Base-by-base conservation (phyloP, 2,797 vertebrate species). In the Selene dorsalis region DNA sequence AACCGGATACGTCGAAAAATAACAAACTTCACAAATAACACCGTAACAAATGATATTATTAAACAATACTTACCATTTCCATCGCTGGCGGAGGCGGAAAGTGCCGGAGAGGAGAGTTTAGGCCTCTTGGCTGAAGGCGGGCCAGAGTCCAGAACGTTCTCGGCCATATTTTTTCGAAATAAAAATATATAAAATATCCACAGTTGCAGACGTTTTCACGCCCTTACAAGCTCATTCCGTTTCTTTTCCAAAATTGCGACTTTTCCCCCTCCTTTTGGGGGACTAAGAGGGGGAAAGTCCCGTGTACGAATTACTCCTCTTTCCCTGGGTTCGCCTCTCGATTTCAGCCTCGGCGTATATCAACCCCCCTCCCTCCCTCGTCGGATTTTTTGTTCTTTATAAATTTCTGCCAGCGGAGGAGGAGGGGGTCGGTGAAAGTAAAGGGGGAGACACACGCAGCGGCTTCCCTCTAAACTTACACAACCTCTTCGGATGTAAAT, bases 71-170 rank as follows among this genome's bases (percentile, higher is more conserved):
- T 91, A 96, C 97, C 97, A 91, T 97, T 98, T 95, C 97, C 97
- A 91, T 99, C 97, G 95, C 97, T 98, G 94, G 97, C 96, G 88
- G 97, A 97, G 90, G 95, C 97, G 91, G 97, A 98, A 92, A 98
- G 97, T 92, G 97, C 96, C 95, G 97, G 97, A 94, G 97, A 98
- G 78, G 97, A 97, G 93, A 98, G 96, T 96, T 98, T 98, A 96
- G 97, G 97, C 96, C 97, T 97, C 96, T 99, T 98, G 95, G 97
- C 97, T 95, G 96, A 98, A 96, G 97, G 96, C 96, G 97, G 97
- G 96, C 97, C 97, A 94, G 93, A 91, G 95, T 99, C 97, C 96
- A 98, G 96, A 96, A 98, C 96, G 96, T 99, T 98, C 96, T 99
- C 97, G 96, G 97, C 97, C 97, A 99, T 98, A 97, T 96, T 95